Evolutionary conservation across 2,888 invertebrate species (phyloP), one percentile per base, ranked within the genome.

Genomic region (Tinea pellionella): DNA sequence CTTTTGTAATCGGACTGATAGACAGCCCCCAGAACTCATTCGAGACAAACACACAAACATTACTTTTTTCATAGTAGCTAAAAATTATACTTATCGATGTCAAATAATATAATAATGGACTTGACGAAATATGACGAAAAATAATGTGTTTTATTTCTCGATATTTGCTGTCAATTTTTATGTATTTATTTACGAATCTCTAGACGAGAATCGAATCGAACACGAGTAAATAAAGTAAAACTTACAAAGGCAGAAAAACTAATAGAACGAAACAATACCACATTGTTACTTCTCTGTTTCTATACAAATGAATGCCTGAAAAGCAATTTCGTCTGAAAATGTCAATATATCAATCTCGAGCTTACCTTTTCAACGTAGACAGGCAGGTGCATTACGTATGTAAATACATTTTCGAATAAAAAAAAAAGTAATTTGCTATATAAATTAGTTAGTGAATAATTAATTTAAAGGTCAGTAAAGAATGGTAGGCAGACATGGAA

Each of bases 301-400:
- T n/a, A n/a, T n/a, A n/a, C n/a, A n/a, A 37, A 37, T 37, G 37
- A 24, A 24, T 3, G n/a, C n/a, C n/a, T 24, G 24, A 37, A 37
- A 37, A 12, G 2, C 11, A 9, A 37, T 37, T 37, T n/a, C 37
- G n/a, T 12, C 3, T 37, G 37, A 37, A 37, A 37, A 37, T 37
- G 37, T 37, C 37, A 37, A 37, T 9, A 24, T 6, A 24, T 24
- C 24, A 24, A 24, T 24, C 24, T 24, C 24, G 24, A n/a, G 37
- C 9, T 9, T 9, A 53, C 53, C 53, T 53, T 53, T 24, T 53
- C 53, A 53, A 18, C 12, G 53, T 47, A 24, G 53, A 53, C 53
- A 6, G 51, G 15, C 51, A 53, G 19, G 19, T 53, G 53, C 53
- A 53, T 53, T 53, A 53, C 12, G 4, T 53, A 53, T 53, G 53